These are phyloP conservation scores for Spilarctia lutea DNA, from an alignment of 2,888 invertebrate species.

Conservation along the genomic window DNA sequence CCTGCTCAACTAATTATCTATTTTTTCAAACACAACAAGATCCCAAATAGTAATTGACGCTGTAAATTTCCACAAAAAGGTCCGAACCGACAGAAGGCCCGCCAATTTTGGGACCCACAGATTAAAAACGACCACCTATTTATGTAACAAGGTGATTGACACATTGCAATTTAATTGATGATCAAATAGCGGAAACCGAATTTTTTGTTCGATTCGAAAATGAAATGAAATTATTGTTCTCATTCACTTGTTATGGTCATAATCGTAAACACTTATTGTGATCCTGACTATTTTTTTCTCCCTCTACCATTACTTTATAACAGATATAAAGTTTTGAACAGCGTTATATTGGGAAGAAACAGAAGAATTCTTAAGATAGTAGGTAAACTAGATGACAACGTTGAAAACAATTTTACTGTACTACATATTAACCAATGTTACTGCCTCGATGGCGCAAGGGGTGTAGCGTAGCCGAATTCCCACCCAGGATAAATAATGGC, in stretches of 20 bases:
- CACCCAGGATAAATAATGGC: no score
- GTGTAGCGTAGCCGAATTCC: no score
- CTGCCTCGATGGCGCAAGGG: no score
- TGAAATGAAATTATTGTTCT: conserved; percentile 32
- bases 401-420: neutral
- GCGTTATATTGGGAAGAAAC: no score
- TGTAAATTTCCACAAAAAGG: conserved; percentile 67
- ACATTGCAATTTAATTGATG: conserved; percentile 71
- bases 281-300: neutral
- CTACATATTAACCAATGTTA: no score
- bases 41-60: conserved; percentile 69
- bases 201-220: conserved; percentile 34
- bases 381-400: neutral
- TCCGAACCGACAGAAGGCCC: conserved; percentile 52
- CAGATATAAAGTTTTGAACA: neutral
- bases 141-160: conserved; percentile 82
- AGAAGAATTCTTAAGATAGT: no score
- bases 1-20: conserved; percentile 78
- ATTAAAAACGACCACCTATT: conserved; percentile 66
- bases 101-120: conserved; percentile 60
- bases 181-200: conserved; percentile 57
- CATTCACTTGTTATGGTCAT: neutral
- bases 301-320: neutral
- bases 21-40: conserved; percentile 57
- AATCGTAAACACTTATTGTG: neutral